Conservation (phyloP, 2,797 vertebrate species). For the Rousettus madagascariensis region DNA sequence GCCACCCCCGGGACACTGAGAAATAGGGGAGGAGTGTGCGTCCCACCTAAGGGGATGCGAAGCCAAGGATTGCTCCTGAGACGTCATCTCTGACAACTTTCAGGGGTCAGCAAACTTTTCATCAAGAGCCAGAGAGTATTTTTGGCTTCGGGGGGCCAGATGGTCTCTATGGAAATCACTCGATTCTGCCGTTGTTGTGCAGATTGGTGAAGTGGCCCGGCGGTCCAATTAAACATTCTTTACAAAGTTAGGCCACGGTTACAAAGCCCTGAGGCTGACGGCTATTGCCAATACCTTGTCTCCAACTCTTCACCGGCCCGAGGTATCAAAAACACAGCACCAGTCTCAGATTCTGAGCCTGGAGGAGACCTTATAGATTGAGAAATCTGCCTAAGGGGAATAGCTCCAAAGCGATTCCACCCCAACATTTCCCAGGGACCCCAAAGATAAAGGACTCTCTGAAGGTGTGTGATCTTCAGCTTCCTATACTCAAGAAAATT, state of each 20-base stretch:
- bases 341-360: background rate
- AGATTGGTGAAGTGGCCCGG: background rate
- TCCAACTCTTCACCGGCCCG: background rate
- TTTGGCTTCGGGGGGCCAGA: background rate
- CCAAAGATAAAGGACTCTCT: background rate
- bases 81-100: background rate
- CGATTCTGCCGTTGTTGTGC: background rate
- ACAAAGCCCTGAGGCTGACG: background rate
- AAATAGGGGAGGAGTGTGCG: background rate
- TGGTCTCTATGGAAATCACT: background rate
- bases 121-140: background rate
- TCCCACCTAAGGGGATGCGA: background rate
- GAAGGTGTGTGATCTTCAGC: background rate
- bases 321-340: background rate
- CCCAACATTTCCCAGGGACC: background rate
- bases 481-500: background rate
- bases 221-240: background rate
- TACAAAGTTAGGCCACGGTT: background rate
- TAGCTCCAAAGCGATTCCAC: background rate
- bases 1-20: background rate
- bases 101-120: background rate
- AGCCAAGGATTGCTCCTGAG: background rate
- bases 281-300: background rate
- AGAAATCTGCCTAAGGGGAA: background rate
- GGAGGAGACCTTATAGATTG: background rate